Conservation (phyloP, 2,113 vertebrate genomes). For the Sphaerodactylus townsendi region DNA sequence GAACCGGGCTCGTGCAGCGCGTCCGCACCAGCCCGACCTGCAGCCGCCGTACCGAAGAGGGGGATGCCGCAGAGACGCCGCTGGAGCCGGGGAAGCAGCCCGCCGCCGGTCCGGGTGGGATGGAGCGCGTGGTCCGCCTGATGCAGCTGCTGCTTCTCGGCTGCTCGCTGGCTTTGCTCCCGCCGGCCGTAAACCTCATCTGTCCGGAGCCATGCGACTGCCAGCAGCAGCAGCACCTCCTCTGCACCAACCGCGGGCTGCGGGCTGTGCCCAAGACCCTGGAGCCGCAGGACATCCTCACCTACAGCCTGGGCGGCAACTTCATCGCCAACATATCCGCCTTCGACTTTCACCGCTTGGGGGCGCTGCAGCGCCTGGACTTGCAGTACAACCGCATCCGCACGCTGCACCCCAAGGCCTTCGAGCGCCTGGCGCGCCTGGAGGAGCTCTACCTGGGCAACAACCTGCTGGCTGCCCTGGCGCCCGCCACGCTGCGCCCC, state of each 20-base stretch:
- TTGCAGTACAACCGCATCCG: conserved; percentile 93
- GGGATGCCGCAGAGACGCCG: conserved; percentile 74
- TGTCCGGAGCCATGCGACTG: conserved; percentile 94
- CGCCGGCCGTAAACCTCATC: conserved; percentile 64
- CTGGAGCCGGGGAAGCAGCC: conserved; percentile 63
- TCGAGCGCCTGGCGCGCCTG: conserved; percentile 83
- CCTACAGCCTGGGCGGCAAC: conserved; percentile 92
- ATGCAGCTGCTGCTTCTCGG: conserved; percentile 64
- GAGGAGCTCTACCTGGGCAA: conserved; percentile 95
- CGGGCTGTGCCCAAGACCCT: conserved; percentile 80
- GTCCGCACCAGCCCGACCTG: conserved; percentile 50
- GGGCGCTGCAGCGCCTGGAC: conserved; percentile 84
- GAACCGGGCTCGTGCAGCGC: too few relatives aligned
- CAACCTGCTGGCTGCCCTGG: conserved; percentile 81
- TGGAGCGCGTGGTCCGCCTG: conserved; percentile 73
- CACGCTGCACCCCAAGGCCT: conserved; percentile 85
- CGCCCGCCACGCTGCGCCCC: conserved; percentile 80
- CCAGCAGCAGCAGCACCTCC: conserved; percentile 86
- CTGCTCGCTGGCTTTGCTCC: conserved; percentile 57
- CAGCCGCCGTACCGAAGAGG: conserved; percentile 50
- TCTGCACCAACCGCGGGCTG: conserved; percentile 93
- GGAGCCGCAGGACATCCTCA: conserved; percentile 78
- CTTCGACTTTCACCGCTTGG: conserved; percentile 83
- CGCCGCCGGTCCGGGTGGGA: conserved; percentile 60
- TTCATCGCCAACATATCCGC: conserved; percentile 90